phyloP scores from a whole-genome alignment of 1,140 invertebrate species.

The Bombus fervidus region DNA sequence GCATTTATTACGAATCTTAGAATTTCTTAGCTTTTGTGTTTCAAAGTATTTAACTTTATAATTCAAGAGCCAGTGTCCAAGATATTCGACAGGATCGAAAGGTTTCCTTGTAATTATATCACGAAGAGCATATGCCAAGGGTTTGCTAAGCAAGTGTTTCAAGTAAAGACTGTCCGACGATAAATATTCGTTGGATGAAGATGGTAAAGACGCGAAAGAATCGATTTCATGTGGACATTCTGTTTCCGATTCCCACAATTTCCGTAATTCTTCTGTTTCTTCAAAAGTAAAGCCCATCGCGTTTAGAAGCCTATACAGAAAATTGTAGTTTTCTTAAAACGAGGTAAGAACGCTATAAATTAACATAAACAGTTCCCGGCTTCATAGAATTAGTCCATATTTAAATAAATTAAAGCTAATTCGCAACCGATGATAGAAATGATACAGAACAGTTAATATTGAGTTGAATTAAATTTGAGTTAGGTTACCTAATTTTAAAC shows the following conservation, averaged over 20 bases:
- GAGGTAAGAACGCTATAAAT: too few relatives aligned
- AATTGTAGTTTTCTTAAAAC: too few relatives aligned
- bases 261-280: conserved; percentile 33
- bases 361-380: too few relatives aligned
- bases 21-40: too few relatives aligned
- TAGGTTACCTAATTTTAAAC: too few relatives aligned
- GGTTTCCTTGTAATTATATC: conserved; percentile 72
- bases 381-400: too few relatives aligned
- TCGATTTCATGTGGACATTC: conserved; percentile 11
- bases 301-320: conserved; percentile 44
- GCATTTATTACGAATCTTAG: too few relatives aligned
- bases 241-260: conserved; percentile 4
- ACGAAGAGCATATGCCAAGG: conserved; percentile 55
- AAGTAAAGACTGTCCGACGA: conserved; percentile 54
- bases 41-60: conserved; percentile 62
- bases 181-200: conserved; percentile 32
- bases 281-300: conserved; percentile 39
- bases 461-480: too few relatives aligned
- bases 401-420: too few relatives aligned
- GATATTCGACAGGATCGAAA: conserved; percentile 73
- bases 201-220: conserved; percentile 10
- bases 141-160: conserved; percentile 55
- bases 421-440: too few relatives aligned
- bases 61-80: conserved; percentile 73
- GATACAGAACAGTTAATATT: too few relatives aligned